Evolutionary conservation across 2,113 vertebrate genomes (phyloP), one percentile per base, ranked within the genome.

Genomic region (Phasianus colchicus): DNA sequence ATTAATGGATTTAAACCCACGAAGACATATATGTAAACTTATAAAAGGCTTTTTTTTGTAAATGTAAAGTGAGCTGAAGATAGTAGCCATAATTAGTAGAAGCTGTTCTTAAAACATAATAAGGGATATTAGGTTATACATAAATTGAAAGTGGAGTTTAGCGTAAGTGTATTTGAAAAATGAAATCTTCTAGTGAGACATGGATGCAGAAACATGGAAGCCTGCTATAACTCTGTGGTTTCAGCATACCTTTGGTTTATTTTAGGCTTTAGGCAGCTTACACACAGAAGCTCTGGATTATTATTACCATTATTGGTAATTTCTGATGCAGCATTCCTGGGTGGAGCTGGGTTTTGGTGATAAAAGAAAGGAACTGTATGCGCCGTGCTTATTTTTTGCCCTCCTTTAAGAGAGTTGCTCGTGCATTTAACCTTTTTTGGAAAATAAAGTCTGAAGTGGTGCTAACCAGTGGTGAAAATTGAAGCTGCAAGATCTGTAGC

Each of bases 1-100:
- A 89, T 84, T 93, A 82, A 84, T 81, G 81, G 54, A 65, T 85
- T 94, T 88, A 87, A 90, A 82, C 40, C 36, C 74, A 27, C 61
- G n/a, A 84, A 78, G 77, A 90, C 70, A 52, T 90, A 52, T 86
- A 78, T 82, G 47, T 52, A 78, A 90, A 92, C 57, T 76, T 9
- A 12, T 61, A 69, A 79, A 91, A 25, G 60, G 55, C 48, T 84
- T 55, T 19, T 38, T 87, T 83, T 54, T 48, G 38, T 1, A 0
- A 65, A 16, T 29, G 17, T 69, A 19, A 72, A 57, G 58, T 75
- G 84, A 87, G 77, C 81, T 86, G 50, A 57, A 82, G 88, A 61
- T 66, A 63, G 73, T 30, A n/a, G 42, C 57, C 9, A 0, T 66
- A 90, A 96, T 84, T 95, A 89, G 73, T 67, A 83, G 74, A 50